Evolutionary conservation across 1,140 invertebrate species (phyloP), one percentile per base, ranked within the genome.

Genomic region (Watersipora subatra): DNA sequence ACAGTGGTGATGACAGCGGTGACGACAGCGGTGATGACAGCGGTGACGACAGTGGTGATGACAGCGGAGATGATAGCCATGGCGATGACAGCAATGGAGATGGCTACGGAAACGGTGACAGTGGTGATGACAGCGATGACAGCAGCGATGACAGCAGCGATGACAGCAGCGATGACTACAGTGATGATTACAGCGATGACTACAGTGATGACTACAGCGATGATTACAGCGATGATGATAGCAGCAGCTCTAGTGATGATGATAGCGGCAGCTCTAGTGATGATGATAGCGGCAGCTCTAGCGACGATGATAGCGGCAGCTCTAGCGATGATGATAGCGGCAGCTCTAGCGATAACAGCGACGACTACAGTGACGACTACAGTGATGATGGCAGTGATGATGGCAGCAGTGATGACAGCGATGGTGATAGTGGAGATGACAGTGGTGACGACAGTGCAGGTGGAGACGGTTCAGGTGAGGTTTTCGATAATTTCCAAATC

Each of bases 221-320:
- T 28, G 56, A 46, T 15, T 29, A 28, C 58, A 46, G 56, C 46
- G 28, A 30, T 29, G 30, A 34, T 46, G 28, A n/a, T 61, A 25
- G 57, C 64, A 61, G 34, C 61, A 58, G 59, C 59, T n/a, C 28
- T 69, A 25, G 55, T 25, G 58, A 46, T 65, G 30, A 56, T 61
- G 29, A 34, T 61, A 24, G 62, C 30, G n/a, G 57, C 61, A 61
- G 56, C 62, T 22, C 24, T 19, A 28, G 28, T 46, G 2, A 64
- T 26, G 28, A 26, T 57, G 61, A 62, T 22, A 26, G 25, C 63
- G 28, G 46, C 27, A 27, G 19, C 57, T 25, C n/a, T 30, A 7
- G 19, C 22, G 28, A 28, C 28, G 55, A 27, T 20, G 34, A 22
- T 63, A 66, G 27, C 62, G 57, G 2, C 63, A 46, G 63, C 25